Conservation (phyloP, 2,113 vertebrate genomes). For the Nyctereutes procyonoides region DNA sequence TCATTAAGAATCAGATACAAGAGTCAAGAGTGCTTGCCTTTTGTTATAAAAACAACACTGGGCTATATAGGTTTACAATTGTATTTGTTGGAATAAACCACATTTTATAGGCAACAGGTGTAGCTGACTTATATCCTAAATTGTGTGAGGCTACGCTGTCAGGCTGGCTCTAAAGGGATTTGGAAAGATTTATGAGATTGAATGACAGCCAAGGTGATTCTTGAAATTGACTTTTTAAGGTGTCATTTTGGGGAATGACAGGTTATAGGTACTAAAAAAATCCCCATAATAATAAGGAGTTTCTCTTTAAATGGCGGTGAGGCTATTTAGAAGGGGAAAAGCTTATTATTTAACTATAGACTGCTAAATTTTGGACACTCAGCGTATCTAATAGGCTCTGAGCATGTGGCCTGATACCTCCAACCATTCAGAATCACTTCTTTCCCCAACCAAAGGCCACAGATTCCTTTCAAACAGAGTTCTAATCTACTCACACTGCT, state of each 20-base stretch:
- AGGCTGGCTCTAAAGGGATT: slow-evolving; percentile 64
- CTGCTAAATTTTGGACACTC: slow-evolving; percentile 20
- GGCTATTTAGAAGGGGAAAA: neutral
- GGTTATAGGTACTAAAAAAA: slow-evolving; percentile 47
- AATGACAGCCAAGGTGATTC: slow-evolving; percentile 63
- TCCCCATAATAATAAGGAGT: slow-evolving; percentile 9
- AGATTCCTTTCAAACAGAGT: neutral
- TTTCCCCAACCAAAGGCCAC: neutral
- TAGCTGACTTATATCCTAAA: slow-evolving; percentile 68
- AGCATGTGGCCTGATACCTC: slow-evolving; percentile 19
- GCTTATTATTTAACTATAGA: slow-evolving; percentile 57
- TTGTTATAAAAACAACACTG: neutral
- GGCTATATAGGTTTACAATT: slow-evolving; percentile 42
- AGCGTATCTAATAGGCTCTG: slow-evolving; percentile 41
- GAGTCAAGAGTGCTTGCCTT: slow-evolving; percentile 49
- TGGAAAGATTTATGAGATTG: slow-evolving; percentile 72
- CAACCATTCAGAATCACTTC: slow-evolving; percentile 29
- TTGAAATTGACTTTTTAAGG: slow-evolving; percentile 75
- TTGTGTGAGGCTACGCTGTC: slow-evolving; percentile 43
- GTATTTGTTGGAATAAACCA: slow-evolving; percentile 56
- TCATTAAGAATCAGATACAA: neutral
- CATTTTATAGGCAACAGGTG: slow-evolving; percentile 69
- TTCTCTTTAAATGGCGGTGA: slow-evolving; percentile 56
- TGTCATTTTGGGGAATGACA: slow-evolving; percentile 69
- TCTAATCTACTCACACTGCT: slow-evolving; percentile 11